Conservation (phyloP, 2,113 vertebrate genomes). For the Esox niger region DNA sequence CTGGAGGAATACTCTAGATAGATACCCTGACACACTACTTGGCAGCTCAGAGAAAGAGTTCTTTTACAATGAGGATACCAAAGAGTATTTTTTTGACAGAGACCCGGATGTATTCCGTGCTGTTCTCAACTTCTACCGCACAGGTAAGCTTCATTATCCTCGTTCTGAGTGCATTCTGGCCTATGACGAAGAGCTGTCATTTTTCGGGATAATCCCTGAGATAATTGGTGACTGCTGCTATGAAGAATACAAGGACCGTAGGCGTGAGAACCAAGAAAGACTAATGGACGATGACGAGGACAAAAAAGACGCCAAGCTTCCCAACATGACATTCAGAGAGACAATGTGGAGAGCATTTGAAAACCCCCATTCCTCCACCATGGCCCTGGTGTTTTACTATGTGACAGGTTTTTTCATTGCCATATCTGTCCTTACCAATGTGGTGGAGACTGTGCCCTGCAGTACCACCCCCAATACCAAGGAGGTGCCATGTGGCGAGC, state of each 20-base stretch:
- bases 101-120: conserved; percentile 94
- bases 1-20: conserved; percentile 96
- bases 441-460: conserved; percentile 96
- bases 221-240: conserved; percentile 99
- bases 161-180: conserved; percentile 95
- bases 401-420: conserved; percentile 99
- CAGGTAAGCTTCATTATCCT: conserved; percentile 96
- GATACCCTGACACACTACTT: conserved; percentile 94
- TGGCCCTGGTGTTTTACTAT: conserved; percentile 99
- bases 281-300: conserved; percentile 96
- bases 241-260: conserved; percentile 98
- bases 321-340: conserved; percentile 92
- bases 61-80: conserved; percentile 98
- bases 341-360: conserved; percentile 99
- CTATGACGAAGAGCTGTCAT: conserved; percentile 96
- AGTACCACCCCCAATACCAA: conserved; percentile 82
- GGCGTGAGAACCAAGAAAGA: conserved; percentile 90
- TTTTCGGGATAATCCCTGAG: conserved; percentile 95
- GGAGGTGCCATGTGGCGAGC: conserved; percentile 93
- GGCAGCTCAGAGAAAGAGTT: conserved; percentile 98
- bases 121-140: conserved; percentile 97
- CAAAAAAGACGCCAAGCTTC: conserved; percentile 89
- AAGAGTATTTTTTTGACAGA: conserved; percentile 98
- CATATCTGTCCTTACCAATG: conserved; percentile 95
- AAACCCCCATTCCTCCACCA: conserved; percentile 98